Conservation (phyloP, 2,888 invertebrate species). For the Caenorhabditis zanzibari region DNA sequence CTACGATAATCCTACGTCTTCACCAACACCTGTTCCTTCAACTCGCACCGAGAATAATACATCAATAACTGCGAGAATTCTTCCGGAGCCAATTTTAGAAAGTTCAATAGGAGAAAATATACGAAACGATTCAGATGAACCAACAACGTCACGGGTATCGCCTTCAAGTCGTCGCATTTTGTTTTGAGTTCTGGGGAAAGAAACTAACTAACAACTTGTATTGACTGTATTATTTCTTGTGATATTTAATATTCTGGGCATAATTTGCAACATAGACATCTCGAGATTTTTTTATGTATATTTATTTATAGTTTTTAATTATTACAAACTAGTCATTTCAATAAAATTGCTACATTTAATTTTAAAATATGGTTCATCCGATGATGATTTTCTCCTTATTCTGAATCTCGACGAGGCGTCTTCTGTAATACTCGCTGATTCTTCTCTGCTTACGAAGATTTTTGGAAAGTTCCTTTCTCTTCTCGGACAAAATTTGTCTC, state of each 20-base stretch:
- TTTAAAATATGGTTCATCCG: background rate
- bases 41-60: background rate
- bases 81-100: background rate
- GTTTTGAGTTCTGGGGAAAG: conserved; percentile 6
- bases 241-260: conserved; percentile 41
- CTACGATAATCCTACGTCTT: conserved; percentile 74
- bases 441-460: conserved; percentile 41
- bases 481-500: conserved; percentile 10
- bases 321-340: conserved; percentile 19
- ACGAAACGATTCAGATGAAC: conserved; percentile 4
- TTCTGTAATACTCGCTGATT: conserved; percentile 49
- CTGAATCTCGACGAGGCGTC: conserved; percentile 30
- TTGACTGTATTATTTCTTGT: conserved; percentile 21
- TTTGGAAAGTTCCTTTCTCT: conserved; percentile 26
- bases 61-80: background rate
- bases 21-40: conserved; percentile 14
- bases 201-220: conserved; percentile 1
- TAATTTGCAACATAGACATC: conserved; percentile 12
- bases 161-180: conserved; percentile 41
- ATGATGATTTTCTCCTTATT: background rate
- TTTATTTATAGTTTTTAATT: background rate
- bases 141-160: conserved; percentile 37
- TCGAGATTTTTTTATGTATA: conserved; percentile 11
- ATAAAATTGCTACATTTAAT: conserved; percentile 15
- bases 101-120: background rate